Evolutionary conservation across 2,888 invertebrate species (phyloP).

Genomic region (Ophion costatus): DNA sequence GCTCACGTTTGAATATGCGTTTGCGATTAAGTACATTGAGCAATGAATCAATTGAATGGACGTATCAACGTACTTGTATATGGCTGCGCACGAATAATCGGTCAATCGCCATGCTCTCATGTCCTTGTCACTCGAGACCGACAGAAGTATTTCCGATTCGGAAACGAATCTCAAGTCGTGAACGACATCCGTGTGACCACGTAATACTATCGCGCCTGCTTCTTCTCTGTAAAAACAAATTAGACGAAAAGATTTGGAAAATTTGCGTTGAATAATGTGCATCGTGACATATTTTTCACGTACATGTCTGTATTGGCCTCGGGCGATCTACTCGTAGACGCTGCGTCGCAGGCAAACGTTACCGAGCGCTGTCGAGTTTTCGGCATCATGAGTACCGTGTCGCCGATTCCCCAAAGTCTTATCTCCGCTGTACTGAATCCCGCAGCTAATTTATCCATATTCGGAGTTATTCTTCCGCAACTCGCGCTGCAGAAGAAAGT

Average conservation of each 20-base stretch:
- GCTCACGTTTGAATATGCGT: not conserved
- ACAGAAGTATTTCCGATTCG: constrained; percentile 88
- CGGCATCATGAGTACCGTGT: constrained; percentile 81
- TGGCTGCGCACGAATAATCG: constrained; percentile 88
- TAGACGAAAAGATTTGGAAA: constrained; percentile 30
- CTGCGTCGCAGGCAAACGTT: constrained; percentile 84
- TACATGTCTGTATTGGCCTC: constrained; percentile 84
- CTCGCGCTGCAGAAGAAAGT: constrained; percentile 85
- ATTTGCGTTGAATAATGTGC: not conserved
- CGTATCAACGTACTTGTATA: constrained; percentile 86
- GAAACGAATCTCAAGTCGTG: constrained; percentile 88
- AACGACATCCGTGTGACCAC: constrained; percentile 90
- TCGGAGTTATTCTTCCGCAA: constrained; percentile 86
- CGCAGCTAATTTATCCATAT: constrained; percentile 88
- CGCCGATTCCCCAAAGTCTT: constrained; percentile 88
- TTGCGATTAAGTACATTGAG: not conserved
- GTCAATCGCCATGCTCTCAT: constrained; percentile 90
- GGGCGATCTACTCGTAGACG: constrained; percentile 83
- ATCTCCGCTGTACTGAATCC: constrained; percentile 90
- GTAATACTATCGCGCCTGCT: constrained; percentile 86
- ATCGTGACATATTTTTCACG: constrained; percentile 71
- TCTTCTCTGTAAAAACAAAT: constrained; percentile 83
- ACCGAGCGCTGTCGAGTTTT: constrained; percentile 82
- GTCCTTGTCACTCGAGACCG: constrained; percentile 90
- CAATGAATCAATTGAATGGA: constrained; percentile 1